Base-by-base conservation (phyloP, 2,888 invertebrate genomes). In the Yponomeuta sedellus region DNA sequence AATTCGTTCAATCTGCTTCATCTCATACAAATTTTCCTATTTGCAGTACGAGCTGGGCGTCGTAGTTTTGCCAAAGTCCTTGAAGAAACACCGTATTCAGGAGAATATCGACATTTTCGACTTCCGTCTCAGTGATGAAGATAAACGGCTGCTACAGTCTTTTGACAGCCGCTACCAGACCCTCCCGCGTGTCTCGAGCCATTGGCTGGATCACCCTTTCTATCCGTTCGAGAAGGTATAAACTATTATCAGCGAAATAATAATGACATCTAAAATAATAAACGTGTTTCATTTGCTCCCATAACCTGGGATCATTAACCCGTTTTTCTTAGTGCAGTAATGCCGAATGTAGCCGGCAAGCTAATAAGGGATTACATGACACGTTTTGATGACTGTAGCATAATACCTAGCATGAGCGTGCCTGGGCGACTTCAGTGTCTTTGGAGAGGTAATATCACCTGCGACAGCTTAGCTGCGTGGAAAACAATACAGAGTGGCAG, bases 1-100 rank as follows among this genome's bases (percentile, higher is more conserved):
- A 34, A 34, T 34, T 0, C 6, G 6, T 34, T 6, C 34, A 34
- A 28, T 8, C 5, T 34, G 34, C 34, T 34, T 8, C 8, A 34
- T 34, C 0, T 34, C 6, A 34, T 34, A 8, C 34, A 34, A 34
- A 34, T 8, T 8, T 34, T 34, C 10, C n/a, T n/a, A n/a, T 57
- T 20, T 20, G 8, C 59, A 88, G 88, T 68, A 80, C 61, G 83
- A 86, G 16, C 67, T 86, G 1, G 83, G 81, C 4, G 79, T 82
- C 0, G 73, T 82, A 0, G 83, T 86, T 0, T 77, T 87, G 1
- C 88, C 88, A 0, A 88, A 88, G 64, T 84, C 88, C 0, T 52
- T 88, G 8, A 82, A 78, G 1, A 79, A 80, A 65, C 69, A 73
- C 0, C 77, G 86, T 0, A 78, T 87, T 1, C 80, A 81, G 57